phyloP scores from a whole-genome alignment of 2,797 vertebrate genomes.

The Phalloptychus januarius region DNA sequence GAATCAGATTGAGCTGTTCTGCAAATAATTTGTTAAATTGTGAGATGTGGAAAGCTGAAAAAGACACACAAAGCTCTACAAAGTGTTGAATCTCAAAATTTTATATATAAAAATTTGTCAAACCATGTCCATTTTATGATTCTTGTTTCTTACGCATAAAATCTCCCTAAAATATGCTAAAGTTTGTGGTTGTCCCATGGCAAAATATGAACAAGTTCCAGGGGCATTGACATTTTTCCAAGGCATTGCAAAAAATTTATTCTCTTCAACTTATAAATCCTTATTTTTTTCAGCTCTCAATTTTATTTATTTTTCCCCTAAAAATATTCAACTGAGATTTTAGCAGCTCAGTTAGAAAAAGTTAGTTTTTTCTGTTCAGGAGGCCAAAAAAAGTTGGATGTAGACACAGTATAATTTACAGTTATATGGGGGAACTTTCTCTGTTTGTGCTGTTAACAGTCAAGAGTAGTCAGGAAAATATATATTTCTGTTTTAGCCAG shows the following conservation, averaged over 20 bases:
- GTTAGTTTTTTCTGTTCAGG: constrained; percentile 19
- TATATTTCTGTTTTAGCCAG: constrained; percentile 75
- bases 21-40: neutral
- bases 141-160: neutral
- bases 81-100: neutral
- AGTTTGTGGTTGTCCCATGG: neutral
- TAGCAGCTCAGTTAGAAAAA: constrained; percentile 29
- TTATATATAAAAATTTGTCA: neutral
- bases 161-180: neutral
- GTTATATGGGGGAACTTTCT: constrained; percentile 21
- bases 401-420: constrained; percentile 23
- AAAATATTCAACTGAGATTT: constrained; percentile 37
- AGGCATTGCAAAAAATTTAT: constrained; percentile 34
- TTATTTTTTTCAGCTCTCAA: constrained; percentile 9
- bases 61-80: neutral
- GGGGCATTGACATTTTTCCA: neutral
- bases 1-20: neutral
- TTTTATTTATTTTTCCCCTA: constrained; percentile 1
- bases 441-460: constrained; percentile 32
- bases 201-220: neutral
- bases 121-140: neutral
- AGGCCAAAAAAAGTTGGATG: constrained; percentile 11
- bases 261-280: constrained; percentile 37
- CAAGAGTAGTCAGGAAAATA: constrained; percentile 38
- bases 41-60: neutral